These are phyloP conservation scores for mouse (Mus musculus) DNA, from an alignment of 2,113 vertebrate species.

Conservation along the genomic window DNA sequence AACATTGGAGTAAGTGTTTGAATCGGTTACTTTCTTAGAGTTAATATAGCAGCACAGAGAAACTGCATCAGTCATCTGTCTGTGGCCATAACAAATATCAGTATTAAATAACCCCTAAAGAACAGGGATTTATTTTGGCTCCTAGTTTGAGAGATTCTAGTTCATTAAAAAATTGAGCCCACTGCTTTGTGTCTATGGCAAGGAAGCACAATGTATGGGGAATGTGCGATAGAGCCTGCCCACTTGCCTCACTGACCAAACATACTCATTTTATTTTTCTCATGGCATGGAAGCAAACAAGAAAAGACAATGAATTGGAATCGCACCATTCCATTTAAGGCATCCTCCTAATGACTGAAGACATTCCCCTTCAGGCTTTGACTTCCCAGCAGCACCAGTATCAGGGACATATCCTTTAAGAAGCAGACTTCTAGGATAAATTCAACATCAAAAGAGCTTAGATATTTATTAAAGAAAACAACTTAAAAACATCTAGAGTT, in stretches of 20 bases:
- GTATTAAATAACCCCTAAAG: background rate
- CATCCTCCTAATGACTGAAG: background rate
- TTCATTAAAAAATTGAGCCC: background rate
- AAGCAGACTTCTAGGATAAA: background rate
- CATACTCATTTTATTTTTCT: background rate
- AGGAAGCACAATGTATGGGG: background rate
- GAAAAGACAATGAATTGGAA: background rate
- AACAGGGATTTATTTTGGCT: background rate
- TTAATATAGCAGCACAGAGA: background rate
- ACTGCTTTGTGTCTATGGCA: background rate
- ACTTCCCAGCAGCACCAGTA: background rate
- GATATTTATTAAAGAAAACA: background rate
- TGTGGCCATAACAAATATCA: background rate
- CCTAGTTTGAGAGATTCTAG: background rate
- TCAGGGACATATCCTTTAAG: background rate
- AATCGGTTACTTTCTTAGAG: background rate
- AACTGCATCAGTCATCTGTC: background rate
- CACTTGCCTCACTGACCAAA: background rate
- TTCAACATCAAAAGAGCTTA: background rate
- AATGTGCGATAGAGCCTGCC: too few relatives aligned
- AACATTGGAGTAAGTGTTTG: background rate
- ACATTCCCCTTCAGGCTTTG: too few relatives aligned
- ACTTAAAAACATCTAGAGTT: background rate
- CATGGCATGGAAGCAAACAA: background rate
- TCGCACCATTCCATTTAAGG: background rate